These are phyloP conservation scores for Dryococelus australis DNA, from an alignment of 2,888 invertebrate genomes.

Conservation along the genomic window DNA sequence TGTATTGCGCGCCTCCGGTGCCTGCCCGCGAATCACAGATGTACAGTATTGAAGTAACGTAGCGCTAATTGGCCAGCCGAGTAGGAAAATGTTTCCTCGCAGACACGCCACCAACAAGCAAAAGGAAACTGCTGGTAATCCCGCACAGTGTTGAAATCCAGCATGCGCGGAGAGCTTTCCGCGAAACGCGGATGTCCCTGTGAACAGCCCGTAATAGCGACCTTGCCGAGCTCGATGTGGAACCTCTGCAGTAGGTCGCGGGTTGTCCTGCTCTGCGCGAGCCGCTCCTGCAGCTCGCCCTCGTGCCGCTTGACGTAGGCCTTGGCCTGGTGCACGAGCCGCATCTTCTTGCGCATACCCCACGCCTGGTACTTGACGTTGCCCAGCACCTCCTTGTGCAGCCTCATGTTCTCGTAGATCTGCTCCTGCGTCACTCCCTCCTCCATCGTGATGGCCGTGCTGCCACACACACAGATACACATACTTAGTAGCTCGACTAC, in stretches of 20 bases:
- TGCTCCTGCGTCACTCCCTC: constrained; percentile 82
- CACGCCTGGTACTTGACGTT: constrained; percentile 87
- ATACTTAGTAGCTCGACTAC: no score
- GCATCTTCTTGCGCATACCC: constrained; percentile 81
- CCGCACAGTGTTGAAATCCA: no score
- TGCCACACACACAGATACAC: constrained; percentile 53
- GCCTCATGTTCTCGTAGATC: constrained; percentile 86
- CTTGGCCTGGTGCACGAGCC: constrained; percentile 83
- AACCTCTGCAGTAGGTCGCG: constrained; percentile 85
- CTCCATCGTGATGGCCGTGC: constrained; percentile 80
- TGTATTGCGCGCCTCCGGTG: no score
- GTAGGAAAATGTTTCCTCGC: no score
- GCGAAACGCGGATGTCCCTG: no score
- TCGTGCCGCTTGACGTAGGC: constrained; percentile 88
- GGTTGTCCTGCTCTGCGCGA: constrained; percentile 89
- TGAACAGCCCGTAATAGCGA: no score
- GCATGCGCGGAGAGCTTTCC: no score
- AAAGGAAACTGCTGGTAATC: no score
- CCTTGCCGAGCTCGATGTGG: constrained; percentile 81
- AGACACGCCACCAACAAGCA: no score
- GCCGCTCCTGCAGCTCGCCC: constrained; percentile 85
- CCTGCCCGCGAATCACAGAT: no score
- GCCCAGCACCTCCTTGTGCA: constrained; percentile 90
- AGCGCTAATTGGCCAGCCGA: no score
- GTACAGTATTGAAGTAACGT: no score